These are phyloP conservation scores for Cochlearius cochlearius DNA, from an alignment of 2,113 vertebrate genomes.

Conservation along the genomic window DNA sequence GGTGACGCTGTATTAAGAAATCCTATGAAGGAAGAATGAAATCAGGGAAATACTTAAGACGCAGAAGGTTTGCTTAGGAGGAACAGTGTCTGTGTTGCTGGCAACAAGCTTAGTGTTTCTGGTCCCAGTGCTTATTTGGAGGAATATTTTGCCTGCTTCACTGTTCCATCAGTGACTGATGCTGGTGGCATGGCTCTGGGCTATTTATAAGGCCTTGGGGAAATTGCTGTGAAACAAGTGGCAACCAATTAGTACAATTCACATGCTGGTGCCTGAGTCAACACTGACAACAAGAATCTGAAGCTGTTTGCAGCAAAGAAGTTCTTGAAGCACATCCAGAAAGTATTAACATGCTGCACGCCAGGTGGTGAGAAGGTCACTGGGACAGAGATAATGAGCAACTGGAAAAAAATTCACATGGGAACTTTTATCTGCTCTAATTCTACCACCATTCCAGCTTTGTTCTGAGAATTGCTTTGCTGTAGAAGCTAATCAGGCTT, in stretches of 20 bases:
- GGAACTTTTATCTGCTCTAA: slow-evolving; percentile 44
- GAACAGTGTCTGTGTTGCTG: background rate
- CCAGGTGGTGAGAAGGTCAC: slow-evolving; percentile 53
- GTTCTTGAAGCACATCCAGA: slow-evolving; percentile 2
- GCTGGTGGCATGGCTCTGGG: background rate
- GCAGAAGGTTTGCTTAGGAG: background rate
- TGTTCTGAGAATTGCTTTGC: background rate
- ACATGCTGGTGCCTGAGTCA: background rate
- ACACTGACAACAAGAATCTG: background rate
- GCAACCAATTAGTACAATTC: slow-evolving; percentile 19
- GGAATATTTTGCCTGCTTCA: background rate
- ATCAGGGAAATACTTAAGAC: background rate
- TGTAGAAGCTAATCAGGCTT: background rate
- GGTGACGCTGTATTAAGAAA: background rate
- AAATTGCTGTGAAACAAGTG: background rate
- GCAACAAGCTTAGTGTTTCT: background rate
- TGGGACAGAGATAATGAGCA: slow-evolving; percentile 45
- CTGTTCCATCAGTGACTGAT: background rate
- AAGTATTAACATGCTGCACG: background rate
- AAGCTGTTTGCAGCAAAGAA: background rate
- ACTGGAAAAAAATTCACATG: background rate
- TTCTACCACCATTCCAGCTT: background rate
- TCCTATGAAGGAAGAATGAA: background rate
- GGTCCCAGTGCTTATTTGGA: background rate
- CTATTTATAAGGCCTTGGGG: background rate